Evolutionary conservation across 2,888 invertebrate genomes (phyloP).

Genomic region (Melieria crassipennis): DNA sequence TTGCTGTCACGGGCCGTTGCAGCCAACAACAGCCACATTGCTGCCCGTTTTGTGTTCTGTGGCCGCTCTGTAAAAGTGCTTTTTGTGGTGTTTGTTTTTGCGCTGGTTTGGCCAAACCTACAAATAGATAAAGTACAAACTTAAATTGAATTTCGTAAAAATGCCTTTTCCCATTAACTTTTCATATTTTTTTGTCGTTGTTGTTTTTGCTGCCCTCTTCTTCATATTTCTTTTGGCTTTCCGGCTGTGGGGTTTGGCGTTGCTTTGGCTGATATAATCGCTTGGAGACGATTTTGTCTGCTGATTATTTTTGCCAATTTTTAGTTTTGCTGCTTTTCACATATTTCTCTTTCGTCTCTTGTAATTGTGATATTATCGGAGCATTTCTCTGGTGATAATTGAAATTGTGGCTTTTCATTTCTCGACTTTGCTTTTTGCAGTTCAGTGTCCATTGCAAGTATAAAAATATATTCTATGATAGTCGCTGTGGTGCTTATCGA

Average conservation of each 20-base stretch:
- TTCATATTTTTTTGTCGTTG: conserved; percentile 37
- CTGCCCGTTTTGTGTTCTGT: too few species aligned
- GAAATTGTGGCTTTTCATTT: conserved; percentile 7
- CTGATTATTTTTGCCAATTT: not conserved
- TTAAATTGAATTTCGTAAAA: conserved; percentile 43
- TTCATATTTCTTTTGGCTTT: not conserved
- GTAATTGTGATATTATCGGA: conserved; percentile 25
- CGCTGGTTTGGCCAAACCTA: not conserved
- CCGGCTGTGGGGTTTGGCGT: not conserved
- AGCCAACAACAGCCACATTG: too few species aligned
- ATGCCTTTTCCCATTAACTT: conserved; percentile 42
- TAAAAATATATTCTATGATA: too few species aligned
- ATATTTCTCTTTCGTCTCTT: not conserved
- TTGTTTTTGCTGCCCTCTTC: not conserved
- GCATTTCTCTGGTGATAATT: not conserved
- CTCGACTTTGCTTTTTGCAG: not conserved
- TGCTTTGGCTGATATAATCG: not conserved
- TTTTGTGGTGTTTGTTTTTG: not conserved
- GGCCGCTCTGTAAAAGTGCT: too few species aligned
- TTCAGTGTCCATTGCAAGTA: not conserved
- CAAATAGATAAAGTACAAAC: conserved; percentile 3
- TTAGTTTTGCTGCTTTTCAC: not conserved
- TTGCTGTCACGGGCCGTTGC: not conserved
- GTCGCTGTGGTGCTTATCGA: too few species aligned
- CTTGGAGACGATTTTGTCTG: not conserved